These are phyloP conservation scores for Heliconius eleuchia DNA, from an alignment of 1,140 invertebrate species.

Conservation along the genomic window DNA sequence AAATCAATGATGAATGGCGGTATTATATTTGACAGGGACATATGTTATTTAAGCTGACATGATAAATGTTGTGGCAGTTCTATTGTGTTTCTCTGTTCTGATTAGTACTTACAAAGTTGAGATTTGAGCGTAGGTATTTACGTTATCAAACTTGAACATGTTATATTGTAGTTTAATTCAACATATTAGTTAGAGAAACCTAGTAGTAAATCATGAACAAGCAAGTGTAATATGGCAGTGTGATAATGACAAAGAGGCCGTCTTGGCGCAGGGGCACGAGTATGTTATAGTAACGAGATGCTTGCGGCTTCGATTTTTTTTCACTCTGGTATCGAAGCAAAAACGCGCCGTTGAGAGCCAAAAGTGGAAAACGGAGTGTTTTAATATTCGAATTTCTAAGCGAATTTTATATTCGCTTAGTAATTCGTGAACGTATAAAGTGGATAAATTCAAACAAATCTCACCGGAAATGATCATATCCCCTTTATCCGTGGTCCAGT, in stretches of 20 bases:
- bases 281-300: too few relatives aligned
- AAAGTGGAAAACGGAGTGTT: too few relatives aligned
- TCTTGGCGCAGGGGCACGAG: too few relatives aligned
- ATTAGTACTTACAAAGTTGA: constrained; percentile 34
- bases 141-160: background rate
- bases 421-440: background rate
- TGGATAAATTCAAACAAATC: constrained; percentile 53
- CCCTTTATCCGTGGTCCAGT: constrained; percentile 87
- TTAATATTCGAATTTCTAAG: too few relatives aligned
- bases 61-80: constrained; percentile 55
- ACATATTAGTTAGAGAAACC: background rate
- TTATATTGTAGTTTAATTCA: background rate
- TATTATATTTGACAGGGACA: constrained; percentile 65
- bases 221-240: constrained; percentile 13
- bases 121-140: constrained; percentile 34
- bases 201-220: background rate
- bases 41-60: constrained; percentile 69
- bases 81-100: constrained; percentile 32
- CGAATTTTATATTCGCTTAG: too few relatives aligned
- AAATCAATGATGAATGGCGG: constrained; percentile 75
- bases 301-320: too few relatives aligned
- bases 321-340: too few relatives aligned
- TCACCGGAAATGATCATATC: constrained; percentile 96
- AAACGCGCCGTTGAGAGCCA: too few relatives aligned
- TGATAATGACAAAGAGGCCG: background rate